A percentile compares a stretch with the other conserved stretches of the same genome.
phyloP scores from a whole-genome alignment of 2,113 vertebrate species.

The Lipotes vexillifer region DNA sequence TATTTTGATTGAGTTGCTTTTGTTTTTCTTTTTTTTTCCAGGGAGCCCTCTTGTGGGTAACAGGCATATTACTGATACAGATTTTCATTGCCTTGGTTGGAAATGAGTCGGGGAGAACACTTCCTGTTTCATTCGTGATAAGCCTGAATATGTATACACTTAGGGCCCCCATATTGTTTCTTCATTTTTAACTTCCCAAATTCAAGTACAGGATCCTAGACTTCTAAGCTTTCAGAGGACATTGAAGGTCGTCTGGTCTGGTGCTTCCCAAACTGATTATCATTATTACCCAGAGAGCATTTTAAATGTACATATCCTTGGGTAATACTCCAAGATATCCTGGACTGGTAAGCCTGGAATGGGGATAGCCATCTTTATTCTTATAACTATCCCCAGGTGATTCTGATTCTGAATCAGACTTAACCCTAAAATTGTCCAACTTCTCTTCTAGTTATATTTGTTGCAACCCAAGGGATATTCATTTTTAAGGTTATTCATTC shows the following conservation, averaged over 20 bases:
- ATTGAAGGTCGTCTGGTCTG: neutral
- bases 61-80: slow-evolving; percentile 45
- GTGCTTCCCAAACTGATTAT: neutral
- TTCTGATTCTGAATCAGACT: neutral
- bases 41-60: slow-evolving; percentile 68
- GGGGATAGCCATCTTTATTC: neutral
- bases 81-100: neutral
- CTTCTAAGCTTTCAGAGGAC: neutral
- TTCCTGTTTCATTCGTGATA: neutral
- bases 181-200: neutral
- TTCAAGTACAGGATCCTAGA: neutral
- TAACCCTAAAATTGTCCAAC: neutral
- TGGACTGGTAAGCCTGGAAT: neutral
- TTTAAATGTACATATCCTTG: neutral
- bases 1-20: neutral
- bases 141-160: neutral
- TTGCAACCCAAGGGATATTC: neutral
- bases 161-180: neutral
- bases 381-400: neutral
- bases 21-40: neutral
- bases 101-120: neutral
- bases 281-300: neutral
- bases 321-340: neutral
- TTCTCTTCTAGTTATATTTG: neutral
- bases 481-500: neutral